Conservation (phyloP, 2,888 invertebrate species). For the Dasysyrphus tricinctus region DNA sequence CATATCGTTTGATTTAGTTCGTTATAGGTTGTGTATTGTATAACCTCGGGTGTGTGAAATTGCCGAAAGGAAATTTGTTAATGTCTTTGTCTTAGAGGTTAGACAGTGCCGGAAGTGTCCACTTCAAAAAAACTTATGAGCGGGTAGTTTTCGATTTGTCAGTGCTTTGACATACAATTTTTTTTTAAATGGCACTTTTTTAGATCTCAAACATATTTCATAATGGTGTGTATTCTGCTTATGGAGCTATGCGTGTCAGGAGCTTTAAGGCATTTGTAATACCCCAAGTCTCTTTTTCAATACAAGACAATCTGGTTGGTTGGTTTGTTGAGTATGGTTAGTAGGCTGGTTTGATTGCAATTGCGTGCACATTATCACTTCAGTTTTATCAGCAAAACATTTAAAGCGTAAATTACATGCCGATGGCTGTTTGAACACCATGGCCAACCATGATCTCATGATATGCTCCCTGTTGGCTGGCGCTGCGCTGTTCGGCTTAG, state of each 20-base stretch:
- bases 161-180: no score
- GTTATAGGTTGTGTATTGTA: not conserved
- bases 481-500: not conserved
- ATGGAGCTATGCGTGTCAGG: not conserved
- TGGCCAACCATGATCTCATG: slow-evolving; percentile 45
- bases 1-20: not conserved
- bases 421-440: slow-evolving; percentile 60
- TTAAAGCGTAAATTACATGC: slow-evolving; percentile 67
- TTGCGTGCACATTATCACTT: slow-evolving; percentile 63
- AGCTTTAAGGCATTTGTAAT: not conserved
- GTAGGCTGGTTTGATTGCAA: not conserved
- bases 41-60: no score
- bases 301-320: not conserved
- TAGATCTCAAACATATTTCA: no score
- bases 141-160: no score
- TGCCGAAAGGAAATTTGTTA: no score
- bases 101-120: not conserved
- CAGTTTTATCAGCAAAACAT: slow-evolving; percentile 64
- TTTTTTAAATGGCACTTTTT: not conserved
- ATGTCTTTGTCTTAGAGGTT: no score
- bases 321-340: not conserved
- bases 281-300: not conserved
- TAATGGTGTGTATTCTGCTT: no score
- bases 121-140: not conserved
- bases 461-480: slow-evolving; percentile 7